Percentiles rank a stretch among this genome's conserved stretches.
These are phyloP conservation scores for Volucella inflata DNA, from an alignment of 2,888 invertebrate species.

Conservation along the genomic window DNA sequence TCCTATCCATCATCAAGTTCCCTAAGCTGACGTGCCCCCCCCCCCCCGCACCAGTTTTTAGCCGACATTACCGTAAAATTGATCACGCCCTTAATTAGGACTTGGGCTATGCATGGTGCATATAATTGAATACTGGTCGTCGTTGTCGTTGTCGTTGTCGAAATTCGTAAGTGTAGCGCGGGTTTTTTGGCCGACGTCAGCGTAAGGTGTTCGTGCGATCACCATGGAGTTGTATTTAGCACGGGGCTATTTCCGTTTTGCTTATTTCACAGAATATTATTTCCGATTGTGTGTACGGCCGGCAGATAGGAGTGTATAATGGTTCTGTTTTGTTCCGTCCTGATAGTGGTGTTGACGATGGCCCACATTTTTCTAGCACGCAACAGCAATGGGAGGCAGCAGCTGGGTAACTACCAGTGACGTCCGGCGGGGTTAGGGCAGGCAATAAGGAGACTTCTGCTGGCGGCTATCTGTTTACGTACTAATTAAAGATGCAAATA, in stretches of 20 bases:
- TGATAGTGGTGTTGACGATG: conserved; percentile 17
- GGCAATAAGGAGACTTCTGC: neutral
- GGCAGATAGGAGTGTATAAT: too few relatives aligned
- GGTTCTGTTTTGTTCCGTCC: too few relatives aligned
- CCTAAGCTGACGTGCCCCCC: conserved; percentile 10
- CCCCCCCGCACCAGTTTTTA: neutral
- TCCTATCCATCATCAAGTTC: conserved; percentile 27
- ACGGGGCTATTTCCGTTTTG: conserved; percentile 69
- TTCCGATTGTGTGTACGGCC: conserved; percentile 34
- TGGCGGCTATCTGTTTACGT: conserved; percentile 39
- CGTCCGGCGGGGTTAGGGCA: too few relatives aligned
- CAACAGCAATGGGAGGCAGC: neutral
- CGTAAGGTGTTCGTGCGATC: conserved; percentile 15
- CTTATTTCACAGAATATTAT: conserved; percentile 50
- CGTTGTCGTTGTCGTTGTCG: neutral
- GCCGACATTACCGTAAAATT: neutral
- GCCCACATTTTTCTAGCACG: conserved; percentile 44
- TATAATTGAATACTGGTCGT: conserved; percentile 33
- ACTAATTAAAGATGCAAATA: conserved; percentile 63
- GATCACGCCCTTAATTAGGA: neutral
- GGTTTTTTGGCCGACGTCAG: conserved; percentile 13
- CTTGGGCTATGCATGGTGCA: too few relatives aligned
- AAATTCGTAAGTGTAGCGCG: conserved; percentile 45
- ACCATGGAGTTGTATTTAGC: conserved; percentile 42
- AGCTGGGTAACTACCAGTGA: conserved; percentile 21